Evolutionary conservation across 2,888 invertebrate species (phyloP).

Genomic region (Oscheius sp.): DNA sequence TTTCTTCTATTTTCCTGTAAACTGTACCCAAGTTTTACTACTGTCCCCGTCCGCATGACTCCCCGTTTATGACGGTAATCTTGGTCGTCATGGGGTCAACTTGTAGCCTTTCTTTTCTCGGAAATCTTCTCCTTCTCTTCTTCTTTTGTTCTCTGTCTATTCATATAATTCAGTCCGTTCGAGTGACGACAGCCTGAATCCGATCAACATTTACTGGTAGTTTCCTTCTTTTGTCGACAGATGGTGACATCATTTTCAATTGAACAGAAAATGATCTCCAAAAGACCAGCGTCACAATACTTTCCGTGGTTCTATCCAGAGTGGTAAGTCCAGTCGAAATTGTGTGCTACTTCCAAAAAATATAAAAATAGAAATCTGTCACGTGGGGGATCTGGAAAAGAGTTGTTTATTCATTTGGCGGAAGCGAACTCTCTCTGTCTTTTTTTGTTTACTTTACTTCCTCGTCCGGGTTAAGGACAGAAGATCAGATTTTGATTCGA

Average conservation of each 20-base stretch:
- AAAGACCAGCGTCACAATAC: neutral
- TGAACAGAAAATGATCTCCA: neutral
- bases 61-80: neutral
- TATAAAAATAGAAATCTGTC: too few species aligned
- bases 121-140: neutral
- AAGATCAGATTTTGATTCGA: too few species aligned
- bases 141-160: neutral
- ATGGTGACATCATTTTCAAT: neutral
- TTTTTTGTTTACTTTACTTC: too few species aligned
- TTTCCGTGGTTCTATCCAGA: neutral
- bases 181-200: neutral
- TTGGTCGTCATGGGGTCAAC: constrained; percentile 19
- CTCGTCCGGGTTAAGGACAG: too few species aligned
- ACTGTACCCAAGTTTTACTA: too few species aligned
- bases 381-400: too few species aligned
- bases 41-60: neutral
- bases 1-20: too few species aligned
- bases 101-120: neutral
- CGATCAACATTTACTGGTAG: neutral
- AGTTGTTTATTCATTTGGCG: too few species aligned
- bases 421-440: too few species aligned
- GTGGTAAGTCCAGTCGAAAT: neutral
- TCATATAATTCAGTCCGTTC: neutral
- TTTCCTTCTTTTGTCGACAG: neutral
- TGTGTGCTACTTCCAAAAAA: too few species aligned